Evolutionary conservation across 2,113 vertebrate genomes (phyloP), one percentile per base, ranked within the genome.

Genomic region (Tyrannus savana): DNA sequence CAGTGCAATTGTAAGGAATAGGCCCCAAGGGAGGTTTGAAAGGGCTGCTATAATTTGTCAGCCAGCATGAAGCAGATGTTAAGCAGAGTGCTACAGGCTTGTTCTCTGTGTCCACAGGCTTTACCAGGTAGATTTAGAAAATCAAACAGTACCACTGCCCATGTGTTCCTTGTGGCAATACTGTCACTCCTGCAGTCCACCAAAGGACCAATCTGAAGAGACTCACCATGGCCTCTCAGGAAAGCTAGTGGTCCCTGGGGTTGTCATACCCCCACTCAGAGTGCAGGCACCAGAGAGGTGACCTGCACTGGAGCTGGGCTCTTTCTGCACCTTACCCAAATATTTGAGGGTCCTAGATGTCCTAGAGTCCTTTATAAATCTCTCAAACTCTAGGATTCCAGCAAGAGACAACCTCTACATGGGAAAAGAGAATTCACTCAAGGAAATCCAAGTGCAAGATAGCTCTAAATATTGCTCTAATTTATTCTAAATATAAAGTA

Each of bases 281-380:
- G 31, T 2, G 30, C 0, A 50, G 16, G 19, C 41, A 69, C 1
- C 0, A 7, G 46, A 81, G 41, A 14, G 2, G 8, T 44, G 35
- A 39, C 14, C 19, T 60, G 39, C 0, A 0, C 25, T 46, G 39
- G 7, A 56, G 14, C 5, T 55, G 35, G 11, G 4, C 17, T 76
- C 9, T 7, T 7, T 73, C 56, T 87, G 19, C 14, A 12, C 6
- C 30, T 90, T 63, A 10, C 25, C 11, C 58, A 79, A 33, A 63
- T 7, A 9, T 60, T 11, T 74, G 33, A 39, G 14, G 3, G 7
- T 55, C 22, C 28, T n/a, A 16, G 37, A 44, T 25, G 9, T 74
- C 58, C 35, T 41, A 27, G 18, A 39, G 1, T 39, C 55, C n/a
- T 62, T 73, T 30, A 77, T 24, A 82, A 68, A 72, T 64, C 12